A percentile compares a stretch with the other conserved stretches of the same genome.
Evolutionary conservation across 2,888 invertebrate genomes (phyloP).

Genomic region (Tetragonisca angustula): DNA sequence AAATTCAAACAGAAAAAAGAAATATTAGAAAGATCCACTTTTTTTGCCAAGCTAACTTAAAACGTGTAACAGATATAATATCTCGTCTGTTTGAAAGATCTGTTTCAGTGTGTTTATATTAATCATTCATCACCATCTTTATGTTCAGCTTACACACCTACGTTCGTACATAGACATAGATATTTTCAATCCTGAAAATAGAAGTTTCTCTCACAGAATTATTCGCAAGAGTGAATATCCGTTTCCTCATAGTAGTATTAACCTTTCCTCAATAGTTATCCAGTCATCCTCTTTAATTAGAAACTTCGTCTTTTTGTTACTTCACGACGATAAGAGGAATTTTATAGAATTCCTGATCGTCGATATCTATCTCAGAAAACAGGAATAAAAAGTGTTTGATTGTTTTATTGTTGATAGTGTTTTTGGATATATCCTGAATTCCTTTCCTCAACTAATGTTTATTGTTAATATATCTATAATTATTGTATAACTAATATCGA

Average conservation of each 20-base stretch:
- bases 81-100: constrained; percentile 27
- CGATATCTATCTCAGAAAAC: constrained; percentile 25
- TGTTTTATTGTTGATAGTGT: constrained; percentile 26
- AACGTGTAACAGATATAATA: constrained; percentile 31
- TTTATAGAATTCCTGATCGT: constrained; percentile 40
- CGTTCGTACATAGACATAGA: background rate
- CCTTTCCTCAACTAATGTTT: constrained; percentile 42
- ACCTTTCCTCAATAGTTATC: constrained; percentile 38
- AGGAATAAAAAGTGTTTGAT: constrained; percentile 25
- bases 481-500: constrained; percentile 14
- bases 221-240: constrained; percentile 34
- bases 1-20: constrained; percentile 16
- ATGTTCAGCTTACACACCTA: constrained; percentile 45
- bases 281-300: constrained; percentile 18
- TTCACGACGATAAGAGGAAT: constrained; percentile 25
- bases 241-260: constrained; percentile 36
- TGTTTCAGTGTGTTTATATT: constrained; percentile 56
- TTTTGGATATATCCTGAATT: constrained; percentile 37
- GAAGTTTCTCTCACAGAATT: constrained; percentile 19
- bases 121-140: constrained; percentile 51
- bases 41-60: constrained; percentile 34
- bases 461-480: constrained; percentile 18
- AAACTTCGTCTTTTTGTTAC: constrained; percentile 31
- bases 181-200: constrained; percentile 10
- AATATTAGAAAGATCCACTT: constrained; percentile 27